Evolutionary conservation across 92 coral and sea anemone genomes (phyloP).

Genomic region (Umimayanthus chanpuru): DNA sequence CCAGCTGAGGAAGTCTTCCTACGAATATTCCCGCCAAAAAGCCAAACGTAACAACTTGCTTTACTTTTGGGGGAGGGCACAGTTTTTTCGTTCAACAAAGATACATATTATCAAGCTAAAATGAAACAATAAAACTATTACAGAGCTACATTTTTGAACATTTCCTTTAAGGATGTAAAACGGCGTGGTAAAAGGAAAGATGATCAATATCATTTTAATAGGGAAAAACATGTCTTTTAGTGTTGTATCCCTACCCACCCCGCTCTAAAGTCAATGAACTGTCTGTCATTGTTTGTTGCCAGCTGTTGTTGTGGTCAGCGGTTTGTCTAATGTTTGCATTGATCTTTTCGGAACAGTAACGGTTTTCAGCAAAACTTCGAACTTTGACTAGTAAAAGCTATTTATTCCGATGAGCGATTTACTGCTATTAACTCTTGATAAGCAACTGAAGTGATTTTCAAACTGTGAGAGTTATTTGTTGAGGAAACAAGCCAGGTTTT

Average conservation of each 20-base stretch:
- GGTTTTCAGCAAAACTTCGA: neutral
- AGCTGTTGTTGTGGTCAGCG: slow-evolving; percentile 38
- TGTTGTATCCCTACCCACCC: neutral
- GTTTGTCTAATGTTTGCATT: slow-evolving; percentile 36
- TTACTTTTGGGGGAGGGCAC: neutral
- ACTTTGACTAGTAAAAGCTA: slow-evolving; percentile 11
- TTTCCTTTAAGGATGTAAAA: too few relatives aligned
- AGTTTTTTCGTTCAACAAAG: too few relatives aligned
- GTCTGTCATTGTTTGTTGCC: neutral
- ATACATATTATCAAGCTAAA: too few relatives aligned
- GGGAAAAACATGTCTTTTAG: neutral
- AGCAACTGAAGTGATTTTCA: neutral
- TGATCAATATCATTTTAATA: too few relatives aligned
- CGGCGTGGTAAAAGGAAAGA: too few relatives aligned
- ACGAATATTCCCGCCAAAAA: neutral
- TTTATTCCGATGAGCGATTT: slow-evolving; percentile 5
- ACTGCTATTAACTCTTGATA: neutral
- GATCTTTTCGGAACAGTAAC: slow-evolving; percentile 17
- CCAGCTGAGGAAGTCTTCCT: too few relatives aligned
- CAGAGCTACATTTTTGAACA: too few relatives aligned
- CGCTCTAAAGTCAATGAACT: neutral
- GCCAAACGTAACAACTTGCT: neutral
- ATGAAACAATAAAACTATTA: too few relatives aligned
- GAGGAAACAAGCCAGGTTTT: neutral
- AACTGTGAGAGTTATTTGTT: neutral